Conservation (phyloP, 2,113 vertebrate genomes). For the Macrotus californicus region DNA sequence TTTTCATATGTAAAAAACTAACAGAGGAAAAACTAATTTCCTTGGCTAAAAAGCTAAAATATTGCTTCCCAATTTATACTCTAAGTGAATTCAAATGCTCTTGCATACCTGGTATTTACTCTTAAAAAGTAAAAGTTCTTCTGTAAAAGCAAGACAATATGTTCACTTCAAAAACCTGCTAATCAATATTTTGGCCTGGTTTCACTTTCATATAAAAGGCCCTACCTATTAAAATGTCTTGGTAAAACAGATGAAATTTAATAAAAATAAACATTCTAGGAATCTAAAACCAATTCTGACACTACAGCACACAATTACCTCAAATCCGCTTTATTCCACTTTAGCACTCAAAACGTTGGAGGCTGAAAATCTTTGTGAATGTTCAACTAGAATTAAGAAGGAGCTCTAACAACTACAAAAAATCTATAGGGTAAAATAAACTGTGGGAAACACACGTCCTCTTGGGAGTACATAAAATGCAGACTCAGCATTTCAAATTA, state of each 20-base stretch:
- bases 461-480: neutral
- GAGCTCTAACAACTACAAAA: neutral
- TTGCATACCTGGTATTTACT: constrained; percentile 4
- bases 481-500: constrained; percentile 13
- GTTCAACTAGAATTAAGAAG: constrained; percentile 40
- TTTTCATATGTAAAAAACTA: constrained; percentile 23
- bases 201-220: constrained; percentile 44
- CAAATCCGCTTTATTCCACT: neutral
- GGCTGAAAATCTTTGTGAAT: neutral
- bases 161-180: constrained; percentile 32
- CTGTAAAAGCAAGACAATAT: constrained; percentile 25
- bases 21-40: constrained; percentile 27
- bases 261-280: constrained; percentile 38
- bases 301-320: constrained; percentile 30
- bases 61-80: constrained; percentile 14
- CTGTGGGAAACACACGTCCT: neutral
- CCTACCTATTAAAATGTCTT: constrained; percentile 15
- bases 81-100: constrained; percentile 16
- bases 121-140: neutral
- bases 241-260: constrained; percentile 33
- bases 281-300: constrained; percentile 30
- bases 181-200: neutral
- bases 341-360: constrained; percentile 24
- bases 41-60: constrained; percentile 34
- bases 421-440: constrained; percentile 18